A percentile compares a stretch with the other conserved stretches of the same genome.
Evolutionary conservation across 2,113 vertebrate genomes (phyloP).

Genomic region (Malurus cyaneus): DNA sequence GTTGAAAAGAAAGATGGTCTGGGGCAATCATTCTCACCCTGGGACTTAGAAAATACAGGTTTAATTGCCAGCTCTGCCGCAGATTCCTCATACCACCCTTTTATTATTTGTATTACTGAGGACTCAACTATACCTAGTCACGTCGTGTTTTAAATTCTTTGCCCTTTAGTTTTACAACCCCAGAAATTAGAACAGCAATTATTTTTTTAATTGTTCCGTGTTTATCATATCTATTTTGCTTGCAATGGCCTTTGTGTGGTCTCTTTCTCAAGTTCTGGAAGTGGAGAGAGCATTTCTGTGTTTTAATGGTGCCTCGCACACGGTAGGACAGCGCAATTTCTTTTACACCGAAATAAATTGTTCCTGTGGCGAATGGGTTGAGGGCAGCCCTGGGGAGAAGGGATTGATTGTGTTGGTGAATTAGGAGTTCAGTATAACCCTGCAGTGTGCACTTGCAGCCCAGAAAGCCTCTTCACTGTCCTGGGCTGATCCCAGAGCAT

Average conservation of each 20-base stretch:
- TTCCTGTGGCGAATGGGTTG: neutral
- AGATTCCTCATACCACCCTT: neutral
- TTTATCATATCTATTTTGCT: neutral
- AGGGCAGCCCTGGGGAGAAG: neutral
- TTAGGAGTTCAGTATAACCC: neutral
- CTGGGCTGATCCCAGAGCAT: no score
- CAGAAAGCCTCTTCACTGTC: neutral
- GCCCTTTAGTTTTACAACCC: neutral
- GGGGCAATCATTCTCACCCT: neutral
- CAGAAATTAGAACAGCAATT: neutral
- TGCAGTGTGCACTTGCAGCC: neutral
- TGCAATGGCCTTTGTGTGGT: neutral
- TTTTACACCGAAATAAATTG: neutral
- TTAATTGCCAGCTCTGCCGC: neutral
- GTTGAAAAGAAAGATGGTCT: neutral
- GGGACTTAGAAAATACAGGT: neutral
- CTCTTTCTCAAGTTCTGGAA: neutral
- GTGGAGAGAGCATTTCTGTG: rapidly evolving
- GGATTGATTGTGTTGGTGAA: neutral
- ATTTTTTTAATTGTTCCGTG: neutral
- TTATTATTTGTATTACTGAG: neutral
- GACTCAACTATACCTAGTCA: neutral
- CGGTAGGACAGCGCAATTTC: rapidly evolving
- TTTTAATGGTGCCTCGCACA: neutral
- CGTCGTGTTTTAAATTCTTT: neutral